Conservation (phyloP, 1,140 invertebrate species). For the Hormaphis cornu region DNA sequence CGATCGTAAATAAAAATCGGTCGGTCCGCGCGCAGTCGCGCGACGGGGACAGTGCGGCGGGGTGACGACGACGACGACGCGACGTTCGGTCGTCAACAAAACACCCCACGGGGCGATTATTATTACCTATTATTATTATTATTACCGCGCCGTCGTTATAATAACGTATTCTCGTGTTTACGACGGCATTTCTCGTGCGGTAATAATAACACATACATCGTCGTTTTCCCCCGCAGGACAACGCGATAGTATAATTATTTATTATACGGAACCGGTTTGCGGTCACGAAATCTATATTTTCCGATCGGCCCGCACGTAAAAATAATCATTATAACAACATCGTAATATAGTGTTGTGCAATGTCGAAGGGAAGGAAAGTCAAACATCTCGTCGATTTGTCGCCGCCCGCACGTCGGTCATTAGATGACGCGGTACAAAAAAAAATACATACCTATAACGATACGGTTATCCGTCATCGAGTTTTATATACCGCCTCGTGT, state of each 20-base stretch:
- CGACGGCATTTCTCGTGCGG: neutral
- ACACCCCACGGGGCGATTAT: constrained; percentile 23
- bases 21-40: neutral
- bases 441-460: neutral
- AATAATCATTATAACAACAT: neutral
- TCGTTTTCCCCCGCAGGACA: neutral
- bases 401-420: neutral
- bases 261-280: constrained; percentile 28
- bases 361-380: neutral
- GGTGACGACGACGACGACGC: too few species aligned
- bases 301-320: neutral
- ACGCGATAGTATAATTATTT: too few species aligned
- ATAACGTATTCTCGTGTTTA: constrained; percentile 9
- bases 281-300: constrained; percentile 23
- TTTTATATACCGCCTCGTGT: too few species aligned
- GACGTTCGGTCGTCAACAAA: neutral
- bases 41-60: too few species aligned
- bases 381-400: constrained; percentile 7
- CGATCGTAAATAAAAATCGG: too few species aligned
- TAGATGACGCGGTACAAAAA: constrained; percentile 19
- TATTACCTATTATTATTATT: constrained; percentile 8
- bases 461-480: neutral
- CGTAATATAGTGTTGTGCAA: too few species aligned
- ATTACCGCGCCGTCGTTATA: neutral
- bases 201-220: neutral